Base-by-base conservation (phyloP, 2,797 vertebrate species). In the Acanthis flammea region DNA sequence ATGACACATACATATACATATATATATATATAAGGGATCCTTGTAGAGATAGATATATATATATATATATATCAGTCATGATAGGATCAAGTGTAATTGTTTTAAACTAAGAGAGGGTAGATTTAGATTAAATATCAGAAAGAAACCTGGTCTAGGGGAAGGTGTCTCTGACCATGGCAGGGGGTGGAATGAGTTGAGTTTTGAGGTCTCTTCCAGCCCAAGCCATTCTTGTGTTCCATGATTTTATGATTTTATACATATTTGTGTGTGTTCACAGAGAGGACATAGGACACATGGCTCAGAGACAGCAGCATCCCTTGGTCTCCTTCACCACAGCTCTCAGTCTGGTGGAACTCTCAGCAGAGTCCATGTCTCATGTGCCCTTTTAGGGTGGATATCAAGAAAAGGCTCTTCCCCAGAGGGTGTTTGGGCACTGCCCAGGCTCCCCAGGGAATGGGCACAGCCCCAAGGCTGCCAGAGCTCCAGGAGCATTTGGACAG, bases 351-450 rank as follows among this genome's bases (percentile, higher is more conserved):
- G 73, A 71, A 72, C 7, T 33, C 19, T 71, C 75, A 33, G 23
- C 33, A 28, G 13, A 35, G 6, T n/a, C 15, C 4, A 3, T 0
- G 1, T 60, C 47, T 54, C 65, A 25, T 0, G 0, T 24, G n/a
- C n/a, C 24, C 27, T 71, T 19, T 63, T 7, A 44, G 66, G 66
- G 2, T n/a, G n/a, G n/a, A 18, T 19, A n/a, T n/a, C 19, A 11
- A 23, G 37, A 1, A 57, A 28, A 86, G 2, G 10, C 21, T 50
- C 23, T 24, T 28, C 27, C 23, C 23, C n/a, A 57, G 23, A 55
- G 6, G 19, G 19, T 57, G 31, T 0, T 17, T 0, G 1, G 25
- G 10, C 74, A n/a, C 50, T 63, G 35, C 2, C 0, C 2, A 4
- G 6, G 42, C 16, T 72, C 67, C 44, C 7, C 44, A 37, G 24